phyloP scores from a whole-genome alignment of 1,140 invertebrate species.

The Prorops nasuta region DNA sequence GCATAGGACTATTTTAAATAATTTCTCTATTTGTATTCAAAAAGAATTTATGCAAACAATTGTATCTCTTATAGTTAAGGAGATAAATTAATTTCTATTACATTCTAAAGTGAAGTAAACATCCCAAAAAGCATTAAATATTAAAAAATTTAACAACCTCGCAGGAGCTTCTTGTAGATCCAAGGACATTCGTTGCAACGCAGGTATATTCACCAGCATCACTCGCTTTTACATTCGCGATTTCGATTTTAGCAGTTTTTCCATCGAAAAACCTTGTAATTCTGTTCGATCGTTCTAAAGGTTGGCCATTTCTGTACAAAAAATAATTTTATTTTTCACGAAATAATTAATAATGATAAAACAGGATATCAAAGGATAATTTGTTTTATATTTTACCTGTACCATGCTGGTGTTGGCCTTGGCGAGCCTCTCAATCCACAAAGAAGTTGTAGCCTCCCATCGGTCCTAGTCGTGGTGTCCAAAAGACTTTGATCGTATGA shows the following conservation, averaged over 20 bases:
- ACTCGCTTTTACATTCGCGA: conserved; percentile 53
- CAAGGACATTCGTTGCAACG: conserved; percentile 64
- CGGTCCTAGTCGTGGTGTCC: conserved; percentile 52
- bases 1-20: neutral
- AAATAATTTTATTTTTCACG: too few species aligned
- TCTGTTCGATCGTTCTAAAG: conserved; percentile 45
- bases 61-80: neutral
- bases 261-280: conserved; percentile 49
- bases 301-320: conserved; percentile 56
- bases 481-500: conserved; percentile 50
- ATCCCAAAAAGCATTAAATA: neutral
- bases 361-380: neutral
- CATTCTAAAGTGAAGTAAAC: neutral
- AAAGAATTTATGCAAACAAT: too few species aligned
- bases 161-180: conserved; percentile 38
- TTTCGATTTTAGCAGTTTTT: conserved; percentile 52
- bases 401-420: conserved; percentile 62
- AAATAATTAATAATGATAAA: neutral
- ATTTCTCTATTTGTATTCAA: neutral
- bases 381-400: conserved; percentile 45
- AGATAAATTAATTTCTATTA: neutral
- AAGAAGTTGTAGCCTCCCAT: conserved; percentile 58
- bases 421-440: conserved; percentile 60
- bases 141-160: conserved; percentile 21
- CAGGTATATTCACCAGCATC: conserved; percentile 71